A percentile compares a stretch with the other conserved stretches of the same genome.
Evolutionary conservation across 2,797 vertebrate species (phyloP).

Genomic region (Chrysolophus pictus): DNA sequence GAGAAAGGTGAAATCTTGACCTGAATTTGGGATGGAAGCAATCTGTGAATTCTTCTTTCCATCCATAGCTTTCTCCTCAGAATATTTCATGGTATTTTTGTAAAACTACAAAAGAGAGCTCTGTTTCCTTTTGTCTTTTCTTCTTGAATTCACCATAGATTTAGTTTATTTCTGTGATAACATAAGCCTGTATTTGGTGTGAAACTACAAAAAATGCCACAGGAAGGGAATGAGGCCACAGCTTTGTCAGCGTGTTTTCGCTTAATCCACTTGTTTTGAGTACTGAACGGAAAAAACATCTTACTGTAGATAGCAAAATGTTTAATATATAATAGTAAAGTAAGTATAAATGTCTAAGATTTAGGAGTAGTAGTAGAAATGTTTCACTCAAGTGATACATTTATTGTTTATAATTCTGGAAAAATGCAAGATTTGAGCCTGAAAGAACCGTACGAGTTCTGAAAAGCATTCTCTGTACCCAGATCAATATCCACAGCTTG

Average conservation of each 20-base stretch:
- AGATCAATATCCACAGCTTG: background rate
- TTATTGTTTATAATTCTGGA: background rate
- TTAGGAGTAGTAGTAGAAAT: background rate
- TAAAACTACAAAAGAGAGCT: background rate
- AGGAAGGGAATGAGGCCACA: background rate
- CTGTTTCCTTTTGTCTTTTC: background rate
- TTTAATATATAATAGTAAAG: background rate
- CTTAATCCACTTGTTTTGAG: background rate
- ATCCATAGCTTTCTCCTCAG: too few species aligned
- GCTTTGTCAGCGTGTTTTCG: background rate
- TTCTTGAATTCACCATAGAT: background rate
- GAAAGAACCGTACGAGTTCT: background rate
- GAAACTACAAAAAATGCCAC: background rate
- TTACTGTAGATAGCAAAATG: background rate
- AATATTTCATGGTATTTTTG: background rate
- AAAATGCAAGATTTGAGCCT: background rate
- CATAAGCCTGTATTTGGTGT: background rate
- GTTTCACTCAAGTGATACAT: background rate
- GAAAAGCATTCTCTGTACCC: background rate
- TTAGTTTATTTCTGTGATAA: background rate
- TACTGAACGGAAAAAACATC: background rate
- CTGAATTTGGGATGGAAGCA: background rate
- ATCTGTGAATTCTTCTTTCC: background rate
- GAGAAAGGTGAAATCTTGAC: constrained; percentile 22
- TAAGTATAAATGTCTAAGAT: background rate